Evolutionary conservation across 2,888 invertebrate species (phyloP).

Genomic region (Liposcelis brunnea): DNA sequence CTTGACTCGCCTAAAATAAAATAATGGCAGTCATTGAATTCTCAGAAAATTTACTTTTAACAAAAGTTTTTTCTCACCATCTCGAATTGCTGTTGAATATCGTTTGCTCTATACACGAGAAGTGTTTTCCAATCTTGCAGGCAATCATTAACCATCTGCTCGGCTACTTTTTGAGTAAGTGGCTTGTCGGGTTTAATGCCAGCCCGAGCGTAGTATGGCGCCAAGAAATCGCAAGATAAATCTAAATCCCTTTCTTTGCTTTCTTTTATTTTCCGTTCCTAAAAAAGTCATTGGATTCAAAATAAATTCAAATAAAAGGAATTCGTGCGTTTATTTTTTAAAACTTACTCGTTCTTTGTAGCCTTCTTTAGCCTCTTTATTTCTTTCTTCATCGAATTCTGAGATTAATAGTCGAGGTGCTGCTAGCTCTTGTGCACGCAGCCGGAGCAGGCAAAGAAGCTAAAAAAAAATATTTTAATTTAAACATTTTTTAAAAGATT

Average conservation of each 20-base stretch:
- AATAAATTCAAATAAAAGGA: not conserved
- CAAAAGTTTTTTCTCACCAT: conserved; percentile 28
- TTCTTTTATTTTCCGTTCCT: conserved; percentile 26
- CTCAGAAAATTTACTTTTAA: too few relatives aligned
- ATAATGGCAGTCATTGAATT: conserved; percentile 4
- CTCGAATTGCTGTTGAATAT: conserved; percentile 47
- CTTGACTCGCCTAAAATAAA: conserved; percentile 29
- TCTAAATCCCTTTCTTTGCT: conserved; percentile 40
- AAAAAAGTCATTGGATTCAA: conserved; percentile 3
- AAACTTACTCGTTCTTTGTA: conserved; percentile 32
- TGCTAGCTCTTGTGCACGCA: conserved; percentile 29
- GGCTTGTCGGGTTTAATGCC: conserved; percentile 11
- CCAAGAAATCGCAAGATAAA: conserved; percentile 41
- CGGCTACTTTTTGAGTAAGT: conserved; percentile 32
- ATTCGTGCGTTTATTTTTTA: not conserved
- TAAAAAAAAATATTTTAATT: conserved; percentile 1
- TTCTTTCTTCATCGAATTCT: conserved; percentile 36
- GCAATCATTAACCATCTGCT: conserved; percentile 38
- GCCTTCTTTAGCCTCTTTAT: conserved; percentile 32
- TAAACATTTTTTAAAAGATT: too few relatives aligned
- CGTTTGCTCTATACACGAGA: conserved; percentile 41
- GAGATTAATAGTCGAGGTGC: conserved; percentile 32
- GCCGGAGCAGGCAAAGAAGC: conserved; percentile 21
- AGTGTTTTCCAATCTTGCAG: conserved; percentile 47
- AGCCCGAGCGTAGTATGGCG: conserved; percentile 41